Evolutionary conservation across 2,797 vertebrate genomes (phyloP).

Genomic region (Chaenodraco wilsoni): DNA sequence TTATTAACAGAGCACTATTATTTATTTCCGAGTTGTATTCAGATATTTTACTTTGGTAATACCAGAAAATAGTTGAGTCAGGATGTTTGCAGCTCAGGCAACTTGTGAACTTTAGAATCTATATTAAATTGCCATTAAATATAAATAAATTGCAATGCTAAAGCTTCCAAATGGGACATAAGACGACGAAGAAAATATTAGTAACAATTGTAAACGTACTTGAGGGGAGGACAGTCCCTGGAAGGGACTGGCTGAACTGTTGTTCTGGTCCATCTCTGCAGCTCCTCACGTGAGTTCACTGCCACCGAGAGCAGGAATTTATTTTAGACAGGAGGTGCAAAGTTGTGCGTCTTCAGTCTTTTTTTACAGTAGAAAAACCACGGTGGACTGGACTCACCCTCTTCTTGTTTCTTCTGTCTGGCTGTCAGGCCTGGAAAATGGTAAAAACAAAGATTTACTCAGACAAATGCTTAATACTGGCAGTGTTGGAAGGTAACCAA

Average conservation of each 20-base stretch:
- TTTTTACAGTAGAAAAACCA: slow-evolving; percentile 1
- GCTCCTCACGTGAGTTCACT: slow-evolving; percentile 51
- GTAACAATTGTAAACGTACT: slow-evolving; percentile 75
- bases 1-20: too few species aligned
- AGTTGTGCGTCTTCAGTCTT: not conserved
- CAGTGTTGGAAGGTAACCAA: too few species aligned
- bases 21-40: too few species aligned
- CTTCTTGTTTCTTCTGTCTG: not conserved
- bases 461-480: fast-evolving
- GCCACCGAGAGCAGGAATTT: slow-evolving; percentile 53
- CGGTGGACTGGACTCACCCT: not conserved
- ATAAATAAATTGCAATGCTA: not conserved
- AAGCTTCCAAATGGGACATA: not conserved
- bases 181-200: too few species aligned
- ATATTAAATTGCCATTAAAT: not conserved
- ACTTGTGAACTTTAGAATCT: too few species aligned
- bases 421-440: not conserved
- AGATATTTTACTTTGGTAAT: too few species aligned
- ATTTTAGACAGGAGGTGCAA: slow-evolving; percentile 2
- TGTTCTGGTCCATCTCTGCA: slow-evolving; percentile 95
- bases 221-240: slow-evolving; percentile 96
- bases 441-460: not conserved
- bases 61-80: too few species aligned
- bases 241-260: slow-evolving; percentile 90
- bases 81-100: too few species aligned